Base-by-base conservation (phyloP, 2,888 invertebrate genomes). In the Orthosia cruda region DNA sequence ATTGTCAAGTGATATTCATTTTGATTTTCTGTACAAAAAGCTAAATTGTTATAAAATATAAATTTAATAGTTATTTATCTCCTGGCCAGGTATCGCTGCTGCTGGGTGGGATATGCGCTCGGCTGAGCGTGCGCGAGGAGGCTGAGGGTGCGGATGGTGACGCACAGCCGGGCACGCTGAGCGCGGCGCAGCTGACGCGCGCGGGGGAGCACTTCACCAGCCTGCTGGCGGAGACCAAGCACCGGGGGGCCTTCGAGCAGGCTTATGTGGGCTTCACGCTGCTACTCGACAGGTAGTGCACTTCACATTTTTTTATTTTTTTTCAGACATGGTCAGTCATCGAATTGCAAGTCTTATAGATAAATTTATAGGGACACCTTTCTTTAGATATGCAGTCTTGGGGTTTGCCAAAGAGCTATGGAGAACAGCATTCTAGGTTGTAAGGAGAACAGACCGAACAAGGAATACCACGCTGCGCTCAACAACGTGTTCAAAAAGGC, bases 171-270 rank as follows among this genome's bases (percentile, higher is more conserved):
- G 68, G 26, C 3, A 91, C 97, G 11, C 89, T 98, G 50, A 90
- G 91, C 0, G 93, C 94, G 45, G 89, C 92, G 0, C 96, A 97
- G 88, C 91, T 98, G 66, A 77, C 94, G 1, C 89, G 92, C 45
- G 97, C 98, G 59, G 98, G 98, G 0, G 97, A 97, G 45, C 98
- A 98, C 90, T 98, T 98, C 89, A 97, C 97, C 0, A 89, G 94
- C 5, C 94, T 98, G 52, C 97, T 99, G 40, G 95, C 97, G 0
- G 97, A 98, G 91, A 98, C 99, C 0, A 98, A 99, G 92, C 99
- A 99, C 94, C 97, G 99, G 77, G 99, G 99, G 2, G 99, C 99
- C n/a, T 99, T 99, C 94, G 99, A 99, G 92, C 98, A 99, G 94
- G 99, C 99, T 0, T 98, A 98, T 91, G 98, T 98, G 16, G 99